These are phyloP conservation scores for Melipona quadrifasciata DNA, from an alignment of 1,140 invertebrate species.

Conservation along the genomic window DNA sequence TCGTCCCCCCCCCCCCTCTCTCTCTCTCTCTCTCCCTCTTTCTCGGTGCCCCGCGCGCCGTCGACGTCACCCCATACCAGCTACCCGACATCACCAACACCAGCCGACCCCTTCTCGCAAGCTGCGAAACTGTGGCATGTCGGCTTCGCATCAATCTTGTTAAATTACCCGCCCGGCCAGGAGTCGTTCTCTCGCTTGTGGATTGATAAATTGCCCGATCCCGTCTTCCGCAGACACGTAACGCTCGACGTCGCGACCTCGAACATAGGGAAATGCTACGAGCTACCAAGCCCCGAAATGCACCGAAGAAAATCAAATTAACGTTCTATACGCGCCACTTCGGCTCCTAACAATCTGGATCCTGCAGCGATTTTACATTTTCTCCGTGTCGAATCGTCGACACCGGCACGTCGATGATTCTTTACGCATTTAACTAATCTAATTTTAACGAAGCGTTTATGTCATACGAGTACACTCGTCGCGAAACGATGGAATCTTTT, in stretches of 20 bases:
- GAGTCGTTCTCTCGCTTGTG: conserved; percentile 76
- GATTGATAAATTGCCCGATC: conserved; percentile 81
- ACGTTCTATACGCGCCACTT: conserved; percentile 54
- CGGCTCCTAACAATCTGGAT: conserved; percentile 42
- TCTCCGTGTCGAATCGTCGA: not conserved
- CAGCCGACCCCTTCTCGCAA: conserved; percentile 60
- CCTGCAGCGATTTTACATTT: conserved; percentile 24
- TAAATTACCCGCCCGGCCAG: conserved; percentile 80
- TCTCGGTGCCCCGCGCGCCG: conserved; percentile 10
- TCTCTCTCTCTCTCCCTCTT: conserved; percentile 62
- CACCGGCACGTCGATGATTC: no score
- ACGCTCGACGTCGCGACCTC: conserved; percentile 72
- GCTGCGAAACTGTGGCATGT: conserved; percentile 79
- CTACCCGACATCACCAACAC: conserved; percentile 48
- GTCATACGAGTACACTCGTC: no score
- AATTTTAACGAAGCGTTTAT: no score
- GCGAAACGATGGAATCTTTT: no score
- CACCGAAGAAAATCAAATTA: conserved; percentile 78
- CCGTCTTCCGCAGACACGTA: conserved; percentile 75
- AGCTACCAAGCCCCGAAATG: conserved; percentile 62
- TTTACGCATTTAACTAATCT: no score
- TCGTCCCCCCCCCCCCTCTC: conserved; percentile 20
- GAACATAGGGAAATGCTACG: conserved; percentile 31
- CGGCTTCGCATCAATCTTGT: conserved; percentile 81
- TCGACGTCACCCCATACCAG: conserved; percentile 54